Conservation (phyloP, 1,140 invertebrate genomes). For the Choristoneura fumiferana region DNA sequence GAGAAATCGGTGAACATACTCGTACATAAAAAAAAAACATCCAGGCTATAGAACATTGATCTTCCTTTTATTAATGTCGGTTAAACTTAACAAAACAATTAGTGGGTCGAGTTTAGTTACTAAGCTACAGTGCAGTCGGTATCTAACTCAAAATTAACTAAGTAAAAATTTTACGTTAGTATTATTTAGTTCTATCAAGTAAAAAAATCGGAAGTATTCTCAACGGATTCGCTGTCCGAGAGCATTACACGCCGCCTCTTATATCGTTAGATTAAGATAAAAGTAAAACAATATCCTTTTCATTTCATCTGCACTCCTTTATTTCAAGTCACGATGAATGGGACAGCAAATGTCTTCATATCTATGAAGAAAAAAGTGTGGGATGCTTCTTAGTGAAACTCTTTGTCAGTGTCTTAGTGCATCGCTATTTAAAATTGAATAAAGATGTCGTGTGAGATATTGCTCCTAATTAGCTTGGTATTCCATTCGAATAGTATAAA, state of each 20-base stretch:
- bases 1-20: no score
- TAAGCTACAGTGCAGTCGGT: no score
- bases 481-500: no score
- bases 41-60: no score
- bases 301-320: conserved; percentile 59
- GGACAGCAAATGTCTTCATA: conserved; percentile 48
- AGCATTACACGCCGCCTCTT: conserved; percentile 46
- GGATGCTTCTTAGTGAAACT: conserved; percentile 43
- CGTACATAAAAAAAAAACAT: no score
- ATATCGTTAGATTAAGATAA: conserved; percentile 73
- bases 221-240: conserved; percentile 34
- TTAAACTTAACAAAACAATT: no score
- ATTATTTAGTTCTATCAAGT: no score
- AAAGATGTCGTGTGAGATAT: conserved; percentile 26
- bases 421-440: conserved; percentile 37
- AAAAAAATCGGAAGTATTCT: conserved; percentile 21
- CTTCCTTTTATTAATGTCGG: no score
- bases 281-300: conserved; percentile 77
- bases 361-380: conserved; percentile 49
- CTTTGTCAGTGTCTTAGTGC: conserved; percentile 49
- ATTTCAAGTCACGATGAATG: conserved; percentile 62
- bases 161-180: no score
- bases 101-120: no score
- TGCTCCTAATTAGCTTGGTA: conserved; percentile 20
- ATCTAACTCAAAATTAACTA: no score